Evolutionary conservation across 2,888 invertebrate genomes (phyloP).

Genomic region (Ceramica pisi): DNA sequence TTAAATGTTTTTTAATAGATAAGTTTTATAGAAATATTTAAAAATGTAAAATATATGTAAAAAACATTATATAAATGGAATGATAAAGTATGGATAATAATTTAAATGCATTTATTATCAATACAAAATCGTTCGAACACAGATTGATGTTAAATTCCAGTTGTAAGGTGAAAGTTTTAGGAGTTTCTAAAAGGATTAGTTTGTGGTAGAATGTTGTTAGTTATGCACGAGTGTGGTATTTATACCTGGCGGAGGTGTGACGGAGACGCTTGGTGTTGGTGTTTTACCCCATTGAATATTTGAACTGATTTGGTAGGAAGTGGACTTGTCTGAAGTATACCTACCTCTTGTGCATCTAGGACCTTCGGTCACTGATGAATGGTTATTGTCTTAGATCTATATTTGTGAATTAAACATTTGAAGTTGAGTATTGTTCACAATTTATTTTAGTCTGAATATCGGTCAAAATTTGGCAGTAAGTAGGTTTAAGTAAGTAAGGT

Average conservation of each 20-base stretch:
- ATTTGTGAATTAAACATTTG: too few relatives aligned
- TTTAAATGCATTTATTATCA: not conserved
- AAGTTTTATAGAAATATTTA: too few relatives aligned
- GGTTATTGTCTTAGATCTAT: not conserved
- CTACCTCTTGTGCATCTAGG: not conserved
- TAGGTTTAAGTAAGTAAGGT: too few relatives aligned
- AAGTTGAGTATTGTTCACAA: too few relatives aligned
- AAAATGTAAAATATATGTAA: too few relatives aligned
- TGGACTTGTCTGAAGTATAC: not conserved
- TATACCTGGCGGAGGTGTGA: conserved; percentile 19
- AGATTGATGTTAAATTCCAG: conserved; percentile 8
- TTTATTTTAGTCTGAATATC: too few relatives aligned
- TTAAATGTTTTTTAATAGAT: too few relatives aligned
- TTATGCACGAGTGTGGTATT: conserved; percentile 29
- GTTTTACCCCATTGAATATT: conserved; percentile 35
- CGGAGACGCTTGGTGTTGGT: conserved; percentile 10
- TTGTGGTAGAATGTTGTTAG: conserved; percentile 32
- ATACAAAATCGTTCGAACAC: not conserved
- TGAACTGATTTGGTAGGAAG: conserved; percentile 9
- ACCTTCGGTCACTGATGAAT: not conserved
- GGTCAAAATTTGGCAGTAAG: too few relatives aligned
- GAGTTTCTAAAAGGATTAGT: conserved; percentile 35
- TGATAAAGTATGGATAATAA: too few relatives aligned
- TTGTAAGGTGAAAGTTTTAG: conserved; percentile 21
- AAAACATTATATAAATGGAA: too few relatives aligned